These are phyloP conservation scores for Psilanteris sp. DNA, from an alignment of 1,140 invertebrate species.

Conservation along the genomic window DNA sequence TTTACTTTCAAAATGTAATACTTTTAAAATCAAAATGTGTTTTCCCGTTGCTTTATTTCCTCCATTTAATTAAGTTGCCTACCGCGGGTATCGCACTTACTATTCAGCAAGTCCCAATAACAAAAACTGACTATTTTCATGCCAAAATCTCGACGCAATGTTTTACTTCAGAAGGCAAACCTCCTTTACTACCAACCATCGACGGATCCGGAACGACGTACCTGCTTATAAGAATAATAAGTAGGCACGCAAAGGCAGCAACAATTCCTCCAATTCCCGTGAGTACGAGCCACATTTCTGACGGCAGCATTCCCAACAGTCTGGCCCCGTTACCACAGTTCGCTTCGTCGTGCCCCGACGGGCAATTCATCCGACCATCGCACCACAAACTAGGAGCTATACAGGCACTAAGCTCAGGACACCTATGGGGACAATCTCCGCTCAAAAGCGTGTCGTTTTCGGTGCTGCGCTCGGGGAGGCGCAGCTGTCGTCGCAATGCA, in stretches of 20 bases:
- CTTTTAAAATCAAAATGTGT: no score
- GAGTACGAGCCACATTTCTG: conserved; percentile 79
- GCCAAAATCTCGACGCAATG: no score
- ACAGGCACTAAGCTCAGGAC: conserved; percentile 93
- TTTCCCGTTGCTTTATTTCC: no score
- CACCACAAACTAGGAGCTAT: conserved; percentile 92
- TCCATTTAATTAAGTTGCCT: no score
- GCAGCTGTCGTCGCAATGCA: conserved; percentile 83
- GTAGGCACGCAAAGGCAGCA: conserved; percentile 76
- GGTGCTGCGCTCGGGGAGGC: conserved; percentile 73
- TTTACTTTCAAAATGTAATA: no score
- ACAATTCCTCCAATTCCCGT: conserved; percentile 78
- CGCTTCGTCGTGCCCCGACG: conserved; percentile 90
- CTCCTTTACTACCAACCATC: no score
- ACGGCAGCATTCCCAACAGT: conserved; percentile 74
- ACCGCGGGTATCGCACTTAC: no score
- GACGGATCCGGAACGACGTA: no score
- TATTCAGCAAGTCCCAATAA: no score
- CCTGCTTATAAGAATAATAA: conserved; percentile 76
- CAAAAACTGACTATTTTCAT: no score
- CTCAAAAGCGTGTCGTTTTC: conserved; percentile 82
- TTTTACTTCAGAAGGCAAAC: no score
- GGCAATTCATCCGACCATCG: conserved; percentile 90
- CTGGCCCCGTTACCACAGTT: conserved; percentile 83
- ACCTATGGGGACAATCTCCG: conserved; percentile 86